Percentiles rank a stretch among this genome's conserved stretches.
phyloP scores from a whole-genome alignment of 2,888 invertebrate genomes.

The Digitonthophagus gazella region DNA sequence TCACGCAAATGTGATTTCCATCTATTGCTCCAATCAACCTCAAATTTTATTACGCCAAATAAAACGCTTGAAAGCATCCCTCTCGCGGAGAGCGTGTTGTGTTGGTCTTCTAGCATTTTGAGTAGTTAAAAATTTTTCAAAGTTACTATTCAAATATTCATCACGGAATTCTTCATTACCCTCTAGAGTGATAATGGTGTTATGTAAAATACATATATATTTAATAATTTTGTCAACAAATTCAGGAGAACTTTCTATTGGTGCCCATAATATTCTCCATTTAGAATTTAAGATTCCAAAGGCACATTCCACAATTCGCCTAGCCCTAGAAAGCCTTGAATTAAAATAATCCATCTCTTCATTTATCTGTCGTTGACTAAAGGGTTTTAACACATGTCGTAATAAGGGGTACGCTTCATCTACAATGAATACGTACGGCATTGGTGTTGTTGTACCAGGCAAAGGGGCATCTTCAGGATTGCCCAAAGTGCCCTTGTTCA shows the following conservation, averaged over 20 bases:
- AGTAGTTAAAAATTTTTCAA: not conserved
- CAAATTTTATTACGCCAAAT: not conserved
- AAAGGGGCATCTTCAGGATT: constrained; percentile 10
- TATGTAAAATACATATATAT: constrained; percentile 1
- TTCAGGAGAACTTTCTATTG: constrained; percentile 4
- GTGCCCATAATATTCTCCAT: constrained; percentile 19
- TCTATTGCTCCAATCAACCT: too few species aligned
- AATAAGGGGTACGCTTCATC: constrained; percentile 21
- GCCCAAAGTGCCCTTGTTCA: not conserved
- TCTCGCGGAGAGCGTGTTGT: not conserved
- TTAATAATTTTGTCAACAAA: not conserved
- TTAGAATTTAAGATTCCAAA: constrained; percentile 21
- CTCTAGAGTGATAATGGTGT: constrained; percentile 1
- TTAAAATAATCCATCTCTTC: not conserved
- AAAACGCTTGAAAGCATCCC: not conserved
- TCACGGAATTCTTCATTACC: not conserved
- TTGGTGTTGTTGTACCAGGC: not conserved
- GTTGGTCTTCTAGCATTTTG: not conserved
- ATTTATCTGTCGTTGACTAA: not conserved
- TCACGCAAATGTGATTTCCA: constrained; percentile 16
- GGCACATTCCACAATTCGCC: constrained; percentile 6
- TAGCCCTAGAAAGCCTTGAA: not conserved
- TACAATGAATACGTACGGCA: constrained; percentile 16
- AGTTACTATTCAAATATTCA: not conserved
- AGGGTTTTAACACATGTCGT: constrained; percentile 16